Evolutionary conservation across 2,888 invertebrate species (phyloP), one percentile per base, ranked within the genome.

Genomic region (Taphrorychus bicolor): DNA sequence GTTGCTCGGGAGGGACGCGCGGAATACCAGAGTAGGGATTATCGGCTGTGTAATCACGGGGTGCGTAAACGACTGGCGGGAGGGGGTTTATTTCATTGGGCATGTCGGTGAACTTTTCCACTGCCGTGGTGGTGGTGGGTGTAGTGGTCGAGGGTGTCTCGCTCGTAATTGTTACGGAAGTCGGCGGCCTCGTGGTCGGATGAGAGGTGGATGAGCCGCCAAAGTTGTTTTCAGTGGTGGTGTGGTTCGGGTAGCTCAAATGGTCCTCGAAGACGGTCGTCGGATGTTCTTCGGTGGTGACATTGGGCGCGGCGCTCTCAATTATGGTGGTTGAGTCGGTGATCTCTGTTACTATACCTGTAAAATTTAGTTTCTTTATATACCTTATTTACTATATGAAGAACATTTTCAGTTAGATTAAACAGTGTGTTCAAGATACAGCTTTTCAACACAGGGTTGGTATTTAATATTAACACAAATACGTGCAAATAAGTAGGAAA

Each of bases 261-360:
- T 60, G 63, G 7, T 69, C 69, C 5, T 21, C 40, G 7, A 32
- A 14, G 2, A 80, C 49, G 16, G 63, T 61, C 79, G 80, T 72
- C 77, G 79, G 74, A 79, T 82, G 64, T 79, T 59, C 60, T 54
- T 40, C 53, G 14, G 81, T 5, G 18, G 82, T 5, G 72, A 79
- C 78, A 48, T 73, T 41, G 69, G 71, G 73, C 19, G 72, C 42
- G 4, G 23, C 16, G 64, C 68, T 67, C 62, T 76, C 72, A 32
- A 73, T 45, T 45, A 73, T 70, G 54, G 73, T 71, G 7, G 63
- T 67, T 23, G 64, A 16, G 32, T 73, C 73, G 3, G 71, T 69
- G 16, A 59, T 48, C 19, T 74, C 74, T 49, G 62, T 24, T 19
- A 69, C 59, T 7, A 57, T 56, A 21, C 69, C 68, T 63, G 57